Evolutionary conservation across 2,888 invertebrate genomes (phyloP), one percentile per base, ranked within the genome.

Genomic region (Orchestes rusci): DNA sequence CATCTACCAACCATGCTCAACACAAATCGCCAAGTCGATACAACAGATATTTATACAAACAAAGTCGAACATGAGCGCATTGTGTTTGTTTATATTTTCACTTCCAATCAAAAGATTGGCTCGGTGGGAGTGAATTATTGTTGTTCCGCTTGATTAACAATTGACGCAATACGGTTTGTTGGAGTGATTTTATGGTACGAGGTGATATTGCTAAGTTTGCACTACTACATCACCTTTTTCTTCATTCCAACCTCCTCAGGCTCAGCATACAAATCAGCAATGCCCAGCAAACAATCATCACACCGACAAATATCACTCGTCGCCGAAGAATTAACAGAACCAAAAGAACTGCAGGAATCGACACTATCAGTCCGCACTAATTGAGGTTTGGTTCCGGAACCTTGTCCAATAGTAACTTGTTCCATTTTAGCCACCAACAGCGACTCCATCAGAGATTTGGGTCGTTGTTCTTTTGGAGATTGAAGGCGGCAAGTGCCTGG

Each of bases 381-480:
- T 13, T 67, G 59, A 12, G 70, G 66, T 18, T 35, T 38, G 5
- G 40, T 32, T n/a, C 16, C 16, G 7, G 31, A 28, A 29, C 33
- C 63, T 57, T 58, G 53, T 5, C 54, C 73, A 42, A 64, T 48
- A 45, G 74, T 75, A 10, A 82, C 73, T 41, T 44, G 44, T 59
- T 88, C 88, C 76, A 88, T 88, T 67, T 88, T 88, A 3, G 85
- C 86, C 32, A 85, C 81, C 42, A 88, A 70, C 43, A 88, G 68
- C 47, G 80, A 80, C 64, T 88, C 88, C 88, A 88, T 88, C 17
- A 88, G 69, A n/a, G 82, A 79, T 53, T 82, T 73, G n/a, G 82
- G 81, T 38, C 77, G 70, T 16, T 77, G 75, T 33, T 48, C 44
- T 30, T 43, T 43, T 12, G 43, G 19, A 3, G 40, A 15, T 28